Conservation (phyloP, 2,797 vertebrate genomes). For the Gambusia yucatana region DNA sequence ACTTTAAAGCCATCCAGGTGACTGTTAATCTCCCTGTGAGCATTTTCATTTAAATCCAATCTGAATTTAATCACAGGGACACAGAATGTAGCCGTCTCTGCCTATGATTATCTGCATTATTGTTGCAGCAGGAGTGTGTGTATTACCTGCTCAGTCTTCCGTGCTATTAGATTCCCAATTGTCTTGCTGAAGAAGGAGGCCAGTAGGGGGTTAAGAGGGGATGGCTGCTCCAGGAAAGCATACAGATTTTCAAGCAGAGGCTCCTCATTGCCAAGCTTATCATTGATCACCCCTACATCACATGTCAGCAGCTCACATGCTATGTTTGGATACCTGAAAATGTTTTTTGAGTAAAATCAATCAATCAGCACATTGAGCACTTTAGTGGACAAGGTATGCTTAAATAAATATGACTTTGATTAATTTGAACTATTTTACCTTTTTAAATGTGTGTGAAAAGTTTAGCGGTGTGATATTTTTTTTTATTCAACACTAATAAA, state of each 20-base stretch:
- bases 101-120: slow-evolving; percentile 19
- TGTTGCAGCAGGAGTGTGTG: slow-evolving; percentile 10
- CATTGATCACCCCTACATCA: slow-evolving; percentile 94
- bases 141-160: slow-evolving; percentile 95
- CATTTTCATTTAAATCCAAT: slow-evolving; percentile 22
- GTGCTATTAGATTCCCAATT: slow-evolving; percentile 93
- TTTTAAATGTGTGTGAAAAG: neutral
- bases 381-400: neutral
- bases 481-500: neutral
- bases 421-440: neutral
- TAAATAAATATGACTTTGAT: slow-evolving; percentile 6
- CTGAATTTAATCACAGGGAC: slow-evolving; percentile 23
- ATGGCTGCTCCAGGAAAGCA: slow-evolving; percentile 90
- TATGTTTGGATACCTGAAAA: slow-evolving; percentile 90
- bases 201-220: slow-evolving; percentile 94
- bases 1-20: slow-evolving; percentile 9
- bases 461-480: neutral
- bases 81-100: slow-evolving; percentile 13
- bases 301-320: slow-evolving; percentile 96
- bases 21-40: neutral
- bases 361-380: slow-evolving; percentile 1
- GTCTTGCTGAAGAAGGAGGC: slow-evolving; percentile 99
- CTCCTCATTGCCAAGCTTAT: slow-evolving; percentile 93
- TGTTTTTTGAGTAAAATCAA: slow-evolving; percentile 8
- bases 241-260: slow-evolving; percentile 90